phyloP scores from a whole-genome alignment of 53 echinoderm and acorn worm species.

The Paracentrotus lividus region DNA sequence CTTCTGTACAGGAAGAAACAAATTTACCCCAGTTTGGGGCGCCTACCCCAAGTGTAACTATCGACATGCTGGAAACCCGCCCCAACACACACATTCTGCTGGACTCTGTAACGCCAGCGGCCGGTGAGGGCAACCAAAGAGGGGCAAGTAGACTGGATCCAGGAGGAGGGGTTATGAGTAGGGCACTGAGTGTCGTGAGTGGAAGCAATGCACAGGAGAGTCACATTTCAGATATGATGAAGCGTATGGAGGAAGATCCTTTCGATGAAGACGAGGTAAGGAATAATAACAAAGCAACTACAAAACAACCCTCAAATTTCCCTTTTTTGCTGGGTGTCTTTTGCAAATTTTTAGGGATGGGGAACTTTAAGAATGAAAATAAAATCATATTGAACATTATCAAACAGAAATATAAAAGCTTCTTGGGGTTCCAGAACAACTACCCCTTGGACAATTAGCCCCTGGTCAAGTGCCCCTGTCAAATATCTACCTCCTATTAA shows the following conservation, averaged over 20 bases:
- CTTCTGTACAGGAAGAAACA: constrained; percentile 76
- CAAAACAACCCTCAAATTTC: no score
- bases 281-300: no score
- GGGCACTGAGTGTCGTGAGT: constrained; percentile 87
- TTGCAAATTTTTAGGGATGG: no score
- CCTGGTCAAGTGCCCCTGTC: no score
- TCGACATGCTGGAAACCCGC: constrained; percentile 92
- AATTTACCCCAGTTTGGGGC: constrained; percentile 82
- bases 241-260: constrained; percentile 85
- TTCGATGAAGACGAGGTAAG: constrained; percentile 97
- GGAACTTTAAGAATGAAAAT: no score
- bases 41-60: constrained; percentile 93
- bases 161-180: constrained; percentile 62
- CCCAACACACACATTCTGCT: constrained; percentile 90
- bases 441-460: no score
- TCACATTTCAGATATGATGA: constrained; percentile 74
- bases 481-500: no score
- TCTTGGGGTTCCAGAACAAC: no score
- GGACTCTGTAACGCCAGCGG: constrained; percentile 87
- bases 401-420: no score
- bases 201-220: constrained; percentile 78
- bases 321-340: no score
- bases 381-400: no score
- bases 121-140: constrained; percentile 67
- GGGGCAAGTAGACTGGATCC: constrained; percentile 63